Evolutionary conservation across 2,888 invertebrate species (phyloP).

Genomic region (Amphipoea lucens): DNA sequence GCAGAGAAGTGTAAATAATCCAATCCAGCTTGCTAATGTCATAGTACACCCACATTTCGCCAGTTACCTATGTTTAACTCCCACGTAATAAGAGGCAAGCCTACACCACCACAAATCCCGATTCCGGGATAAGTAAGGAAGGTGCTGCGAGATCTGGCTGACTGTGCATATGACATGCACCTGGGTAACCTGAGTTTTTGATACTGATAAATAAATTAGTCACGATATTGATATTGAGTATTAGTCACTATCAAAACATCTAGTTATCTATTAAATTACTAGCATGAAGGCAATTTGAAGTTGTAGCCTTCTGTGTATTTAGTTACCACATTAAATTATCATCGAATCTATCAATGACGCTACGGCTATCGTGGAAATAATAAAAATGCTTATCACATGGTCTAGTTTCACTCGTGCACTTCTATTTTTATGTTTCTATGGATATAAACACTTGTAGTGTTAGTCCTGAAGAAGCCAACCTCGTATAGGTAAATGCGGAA

Average conservation of each 20-base stretch:
- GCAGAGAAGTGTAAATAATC: not conserved
- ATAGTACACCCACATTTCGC: not conserved
- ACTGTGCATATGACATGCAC: no score
- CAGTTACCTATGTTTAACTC: no score
- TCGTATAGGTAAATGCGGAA: not conserved
- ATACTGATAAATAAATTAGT: no score
- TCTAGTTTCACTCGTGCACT: constrained; percentile 30
- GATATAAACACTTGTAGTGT: constrained; percentile 5
- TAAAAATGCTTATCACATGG: constrained; percentile 30
- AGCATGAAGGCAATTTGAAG: not conserved
- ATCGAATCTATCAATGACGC: constrained; percentile 13
- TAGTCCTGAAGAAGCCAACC: not conserved
- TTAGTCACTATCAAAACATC: not conserved
- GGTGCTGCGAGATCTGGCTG: not conserved
- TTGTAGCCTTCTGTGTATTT: not conserved
- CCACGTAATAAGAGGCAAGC: no score
- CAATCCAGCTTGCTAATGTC: not conserved
- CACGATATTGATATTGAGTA: no score
- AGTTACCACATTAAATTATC: not conserved
- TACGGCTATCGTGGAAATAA: not conserved
- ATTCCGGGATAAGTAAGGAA: not conserved
- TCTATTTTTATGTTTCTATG: not conserved
- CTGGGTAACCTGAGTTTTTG: no score
- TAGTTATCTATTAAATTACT: not conserved
- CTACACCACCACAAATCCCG: no score